Conservation (phyloP, 2,888 invertebrate genomes). For the Mimachlamys varia region DNA sequence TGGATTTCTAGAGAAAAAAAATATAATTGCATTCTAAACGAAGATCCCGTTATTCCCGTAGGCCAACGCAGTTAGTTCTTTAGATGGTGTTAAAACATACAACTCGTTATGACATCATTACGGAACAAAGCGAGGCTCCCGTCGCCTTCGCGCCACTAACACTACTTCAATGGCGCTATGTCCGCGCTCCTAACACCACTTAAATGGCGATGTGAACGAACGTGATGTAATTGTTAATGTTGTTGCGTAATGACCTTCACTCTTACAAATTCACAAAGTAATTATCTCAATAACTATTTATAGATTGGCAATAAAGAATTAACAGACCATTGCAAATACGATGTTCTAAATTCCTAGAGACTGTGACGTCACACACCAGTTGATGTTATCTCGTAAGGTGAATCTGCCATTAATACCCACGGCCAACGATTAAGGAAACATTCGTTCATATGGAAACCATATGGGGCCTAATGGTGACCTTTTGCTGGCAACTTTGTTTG, state of each 20-base stretch:
- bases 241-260: not conserved
- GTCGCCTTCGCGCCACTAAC: not conserved
- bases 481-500: not conserved
- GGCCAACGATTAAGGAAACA: not conserved
- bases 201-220: not conserved
- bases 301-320: constrained; percentile 6
- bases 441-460: not conserved
- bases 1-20: not conserved
- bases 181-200: constrained; percentile 8
- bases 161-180: not conserved
- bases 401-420: not conserved
- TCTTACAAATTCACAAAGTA: not conserved
- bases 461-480: not conserved
- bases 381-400: not conserved
- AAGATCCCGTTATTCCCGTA: not conserved
- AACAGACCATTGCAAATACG: not conserved
- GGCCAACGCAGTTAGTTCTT: not conserved
- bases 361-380: not conserved
- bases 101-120: not conserved
- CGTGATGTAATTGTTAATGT: not conserved
- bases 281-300: constrained; percentile 26
- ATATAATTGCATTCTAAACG: not conserved
- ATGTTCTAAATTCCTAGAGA: not conserved
- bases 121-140: not conserved
- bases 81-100: not conserved